These are phyloP conservation scores for Apus apus DNA, from an alignment of 2,113 vertebrate genomes.

Conservation along the genomic window DNA sequence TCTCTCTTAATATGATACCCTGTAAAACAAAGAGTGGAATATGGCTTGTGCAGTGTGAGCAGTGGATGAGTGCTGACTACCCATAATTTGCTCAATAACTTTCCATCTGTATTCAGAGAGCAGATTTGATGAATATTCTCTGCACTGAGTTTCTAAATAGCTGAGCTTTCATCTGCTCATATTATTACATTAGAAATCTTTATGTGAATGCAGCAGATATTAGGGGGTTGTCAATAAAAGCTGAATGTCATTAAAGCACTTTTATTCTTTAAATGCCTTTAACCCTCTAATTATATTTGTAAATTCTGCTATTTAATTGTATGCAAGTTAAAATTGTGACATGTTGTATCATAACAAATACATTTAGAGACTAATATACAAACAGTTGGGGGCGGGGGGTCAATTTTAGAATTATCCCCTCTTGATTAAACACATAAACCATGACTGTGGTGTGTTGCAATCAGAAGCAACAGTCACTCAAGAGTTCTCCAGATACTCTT, in stretches of 20 bases:
- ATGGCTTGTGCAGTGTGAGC: not conserved
- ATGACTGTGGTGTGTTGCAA: not conserved
- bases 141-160: not conserved
- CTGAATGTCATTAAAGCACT: not conserved
- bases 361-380: not conserved
- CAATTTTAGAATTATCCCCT: not conserved
- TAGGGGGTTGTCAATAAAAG: constrained; percentile 44
- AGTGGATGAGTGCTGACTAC: not conserved
- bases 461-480: not conserved
- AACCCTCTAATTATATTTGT: constrained; percentile 35
- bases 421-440: not conserved
- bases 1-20: not conserved
- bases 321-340: not conserved
- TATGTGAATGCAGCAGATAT: not conserved
- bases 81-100: not conserved
- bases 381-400: not conserved
- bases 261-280: constrained; percentile 49
- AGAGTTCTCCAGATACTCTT: not conserved
- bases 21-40: not conserved
- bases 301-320: not conserved
- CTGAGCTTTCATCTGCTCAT: constrained; percentile 38
- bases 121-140: not conserved
- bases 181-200: constrained; percentile 42
- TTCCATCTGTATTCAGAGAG: constrained; percentile 5
- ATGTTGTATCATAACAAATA: constrained; percentile 21